phyloP scores from a whole-genome alignment of 2,888 invertebrate genomes.

The Augochlorella aurata region DNA sequence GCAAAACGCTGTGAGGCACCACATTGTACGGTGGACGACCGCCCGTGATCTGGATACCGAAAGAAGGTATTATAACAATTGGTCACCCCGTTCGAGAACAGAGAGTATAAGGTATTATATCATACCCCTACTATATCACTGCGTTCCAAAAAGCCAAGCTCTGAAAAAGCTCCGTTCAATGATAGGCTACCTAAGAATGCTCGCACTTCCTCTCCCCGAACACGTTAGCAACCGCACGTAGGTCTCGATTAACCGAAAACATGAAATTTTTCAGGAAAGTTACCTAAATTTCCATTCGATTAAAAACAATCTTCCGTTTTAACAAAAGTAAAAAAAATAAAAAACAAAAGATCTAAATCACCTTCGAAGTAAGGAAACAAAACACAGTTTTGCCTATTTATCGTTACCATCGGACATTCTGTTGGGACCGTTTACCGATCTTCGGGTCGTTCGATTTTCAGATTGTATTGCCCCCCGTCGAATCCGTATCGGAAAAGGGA shows the following conservation, averaged over 20 bases:
- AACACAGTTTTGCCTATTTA: background rate
- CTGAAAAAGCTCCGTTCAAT: too few relatives aligned
- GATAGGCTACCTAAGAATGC: too few relatives aligned
- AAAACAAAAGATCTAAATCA: background rate
- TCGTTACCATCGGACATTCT: background rate
- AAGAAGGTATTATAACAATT: constrained; percentile 89
- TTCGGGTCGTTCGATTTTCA: constrained; percentile 76
- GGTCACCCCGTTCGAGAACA: constrained; percentile 91
- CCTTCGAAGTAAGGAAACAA: constrained; percentile 17
- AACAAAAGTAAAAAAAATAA: background rate
- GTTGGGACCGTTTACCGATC: background rate
- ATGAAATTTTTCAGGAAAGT: constrained; percentile 16
- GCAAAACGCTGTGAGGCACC: constrained; percentile 91
- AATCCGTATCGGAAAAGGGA: constrained; percentile 87
- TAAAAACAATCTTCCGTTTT: background rate
- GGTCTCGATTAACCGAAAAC: constrained; percentile 2
- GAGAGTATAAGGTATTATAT: constrained; percentile 89
- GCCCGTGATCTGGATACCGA: constrained; percentile 86
- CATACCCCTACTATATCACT: constrained; percentile 22
- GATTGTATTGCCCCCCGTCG: constrained; percentile 88
- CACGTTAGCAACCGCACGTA: too few relatives aligned
- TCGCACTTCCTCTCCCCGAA: too few relatives aligned
- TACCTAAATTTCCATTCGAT: constrained; percentile 14
- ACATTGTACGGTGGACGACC: constrained; percentile 90
- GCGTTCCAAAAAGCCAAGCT: background rate